phyloP scores from a whole-genome alignment of 2,888 invertebrate species.

The Xylocampa areola region DNA sequence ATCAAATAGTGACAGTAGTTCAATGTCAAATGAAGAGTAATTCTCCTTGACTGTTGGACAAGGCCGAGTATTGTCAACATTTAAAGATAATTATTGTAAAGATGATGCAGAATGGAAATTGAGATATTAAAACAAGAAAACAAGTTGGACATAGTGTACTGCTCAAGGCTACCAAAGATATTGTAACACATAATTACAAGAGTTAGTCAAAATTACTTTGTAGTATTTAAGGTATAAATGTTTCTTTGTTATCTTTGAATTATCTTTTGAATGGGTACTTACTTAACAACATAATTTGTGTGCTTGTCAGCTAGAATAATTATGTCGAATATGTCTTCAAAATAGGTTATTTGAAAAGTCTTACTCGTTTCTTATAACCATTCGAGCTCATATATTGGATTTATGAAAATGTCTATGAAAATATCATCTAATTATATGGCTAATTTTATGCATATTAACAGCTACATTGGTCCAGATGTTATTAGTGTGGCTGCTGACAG shows the following conservation, averaged over 20 bases:
- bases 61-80: constrained; percentile 56
- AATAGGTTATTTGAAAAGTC: no score
- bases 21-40: constrained; percentile 65
- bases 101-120: constrained; percentile 38
- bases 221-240: constrained; percentile 6
- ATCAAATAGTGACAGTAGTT: constrained; percentile 60
- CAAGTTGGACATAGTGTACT: constrained; percentile 14
- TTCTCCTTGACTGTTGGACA: constrained; percentile 63
- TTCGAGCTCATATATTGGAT: constrained; percentile 1
- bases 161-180: constrained; percentile 37
- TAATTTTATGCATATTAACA: background rate
- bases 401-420: background rate
- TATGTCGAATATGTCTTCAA: constrained; percentile 1
- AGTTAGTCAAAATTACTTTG: constrained; percentile 9
- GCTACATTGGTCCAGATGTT: background rate
- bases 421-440: background rate
- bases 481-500: background rate
- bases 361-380: no score
- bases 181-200: constrained; percentile 33
- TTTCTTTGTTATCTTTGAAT: constrained; percentile 10
- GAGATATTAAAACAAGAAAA: constrained; percentile 25
- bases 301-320: background rate
- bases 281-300: no score
- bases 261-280: background rate
- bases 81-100: constrained; percentile 40